phyloP scores from a whole-genome alignment of 1,140 invertebrate species.

The Aphelenchoides fujianensis region DNA sequence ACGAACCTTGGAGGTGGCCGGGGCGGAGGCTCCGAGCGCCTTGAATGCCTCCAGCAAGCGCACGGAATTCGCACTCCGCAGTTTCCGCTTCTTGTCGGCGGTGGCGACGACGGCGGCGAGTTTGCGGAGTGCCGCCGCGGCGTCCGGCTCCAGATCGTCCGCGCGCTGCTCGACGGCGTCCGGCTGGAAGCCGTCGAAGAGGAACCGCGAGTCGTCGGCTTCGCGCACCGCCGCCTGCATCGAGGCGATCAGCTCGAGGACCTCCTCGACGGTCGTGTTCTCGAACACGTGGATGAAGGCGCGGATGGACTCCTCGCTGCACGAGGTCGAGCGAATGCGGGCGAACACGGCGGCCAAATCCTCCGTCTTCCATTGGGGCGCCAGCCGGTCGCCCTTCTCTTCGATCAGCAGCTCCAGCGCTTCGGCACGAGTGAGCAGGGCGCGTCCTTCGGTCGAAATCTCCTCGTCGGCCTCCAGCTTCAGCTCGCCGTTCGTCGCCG shows the following conservation, averaged over 20 bases:
- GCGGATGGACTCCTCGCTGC: background rate
- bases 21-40: background rate
- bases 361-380: conserved; percentile 1
- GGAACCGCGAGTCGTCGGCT: background rate
- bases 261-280: conserved; percentile 2
- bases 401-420: background rate
- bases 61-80: background rate
- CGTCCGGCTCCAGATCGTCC: background rate
- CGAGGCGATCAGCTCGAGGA: background rate
- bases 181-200: background rate
- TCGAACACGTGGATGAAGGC: background rate
- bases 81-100: background rate
- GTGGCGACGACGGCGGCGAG: background rate
- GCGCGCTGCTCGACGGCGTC: background rate
- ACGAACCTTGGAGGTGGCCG: background rate
- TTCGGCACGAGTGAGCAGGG: background rate
- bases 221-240: background rate
- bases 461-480: too few relatives aligned
- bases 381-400: background rate
- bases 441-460: background rate
- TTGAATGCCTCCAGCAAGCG: conserved; percentile 4
- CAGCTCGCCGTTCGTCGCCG: too few relatives aligned
- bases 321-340: background rate
- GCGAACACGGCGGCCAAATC: conserved; percentile 7
- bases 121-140: background rate